A percentile compares a stretch with the other conserved stretches of the same genome.
phyloP scores from a whole-genome alignment of 1,140 invertebrate species.

The Vanessa atalanta region DNA sequence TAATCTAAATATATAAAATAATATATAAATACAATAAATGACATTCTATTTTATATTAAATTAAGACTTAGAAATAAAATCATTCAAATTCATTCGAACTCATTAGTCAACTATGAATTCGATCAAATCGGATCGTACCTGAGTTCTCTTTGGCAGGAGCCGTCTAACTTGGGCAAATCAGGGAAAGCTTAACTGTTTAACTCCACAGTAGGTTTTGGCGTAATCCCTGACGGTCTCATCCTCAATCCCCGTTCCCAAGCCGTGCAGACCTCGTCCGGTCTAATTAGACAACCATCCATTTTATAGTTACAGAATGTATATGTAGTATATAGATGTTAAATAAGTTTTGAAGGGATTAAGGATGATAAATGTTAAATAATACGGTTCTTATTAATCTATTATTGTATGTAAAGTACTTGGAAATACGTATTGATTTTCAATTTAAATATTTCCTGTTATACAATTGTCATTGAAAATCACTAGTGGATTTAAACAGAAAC shows the following conservation, averaged over 20 bases:
- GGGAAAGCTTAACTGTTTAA: slow-evolving; percentile 36
- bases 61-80: neutral
- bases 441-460: too few relatives aligned
- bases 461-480: too few relatives aligned
- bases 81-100: slow-evolving; percentile 4
- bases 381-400: too few relatives aligned
- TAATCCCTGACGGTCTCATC: slow-evolving; percentile 39
- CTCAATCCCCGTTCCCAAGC: slow-evolving; percentile 13
- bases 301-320: neutral
- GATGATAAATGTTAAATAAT: neutral
- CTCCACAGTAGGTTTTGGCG: slow-evolving; percentile 34
- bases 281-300: slow-evolving; percentile 27
- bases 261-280: slow-evolving; percentile 23
- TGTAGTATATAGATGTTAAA: neutral
- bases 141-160: slow-evolving; percentile 28
- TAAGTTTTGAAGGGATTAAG: neutral
- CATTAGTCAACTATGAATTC: slow-evolving; percentile 33
- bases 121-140: slow-evolving; percentile 34
- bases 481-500: too few relatives aligned
- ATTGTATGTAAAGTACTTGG: too few relatives aligned
- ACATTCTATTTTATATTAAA: neutral
- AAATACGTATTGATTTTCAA: too few relatives aligned
- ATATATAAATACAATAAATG: too few relatives aligned
- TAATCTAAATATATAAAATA: too few relatives aligned
- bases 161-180: slow-evolving; percentile 39